These are phyloP conservation scores for Podilymbus podiceps DNA, from an alignment of 2,113 vertebrate genomes.

Conservation along the genomic window DNA sequence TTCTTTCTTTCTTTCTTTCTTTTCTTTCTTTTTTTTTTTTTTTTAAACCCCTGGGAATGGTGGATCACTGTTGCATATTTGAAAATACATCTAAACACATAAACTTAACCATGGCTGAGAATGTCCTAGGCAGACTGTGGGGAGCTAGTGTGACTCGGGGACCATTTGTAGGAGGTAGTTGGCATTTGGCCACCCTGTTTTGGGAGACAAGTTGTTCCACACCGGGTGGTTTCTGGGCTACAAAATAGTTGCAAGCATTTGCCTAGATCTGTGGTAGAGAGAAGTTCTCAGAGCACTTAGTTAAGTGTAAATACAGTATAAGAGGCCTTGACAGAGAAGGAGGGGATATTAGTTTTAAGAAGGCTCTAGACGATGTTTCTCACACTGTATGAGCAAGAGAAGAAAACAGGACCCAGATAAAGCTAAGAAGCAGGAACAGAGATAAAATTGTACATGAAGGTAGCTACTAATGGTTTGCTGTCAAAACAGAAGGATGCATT, in stretches of 20 bases:
- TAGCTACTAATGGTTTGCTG: neutral
- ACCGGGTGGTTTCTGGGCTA: neutral
- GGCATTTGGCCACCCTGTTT: neutral
- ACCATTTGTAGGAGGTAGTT: neutral
- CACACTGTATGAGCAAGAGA: fast-evolving
- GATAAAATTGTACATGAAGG: neutral
- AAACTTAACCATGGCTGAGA: neutral
- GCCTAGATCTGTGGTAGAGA: neutral
- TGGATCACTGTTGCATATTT: neutral
- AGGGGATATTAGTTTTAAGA: neutral
- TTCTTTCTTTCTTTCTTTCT: fast-evolving
- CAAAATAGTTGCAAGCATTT: neutral
- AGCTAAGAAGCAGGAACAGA: neutral
- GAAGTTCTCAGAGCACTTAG: neutral
- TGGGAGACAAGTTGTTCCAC: neutral
- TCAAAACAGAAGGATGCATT: neutral
- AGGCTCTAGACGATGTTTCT: neutral
- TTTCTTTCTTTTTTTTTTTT: fast-evolving
- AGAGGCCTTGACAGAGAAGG: neutral
- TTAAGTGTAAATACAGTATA: neutral
- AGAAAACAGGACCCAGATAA: neutral
- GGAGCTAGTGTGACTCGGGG: no score
- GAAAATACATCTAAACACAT: neutral
- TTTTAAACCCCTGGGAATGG: neutral
- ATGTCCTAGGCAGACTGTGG: neutral